Conservation (phyloP, 2,113 vertebrate genomes). For the Caretta caretta region DNA sequence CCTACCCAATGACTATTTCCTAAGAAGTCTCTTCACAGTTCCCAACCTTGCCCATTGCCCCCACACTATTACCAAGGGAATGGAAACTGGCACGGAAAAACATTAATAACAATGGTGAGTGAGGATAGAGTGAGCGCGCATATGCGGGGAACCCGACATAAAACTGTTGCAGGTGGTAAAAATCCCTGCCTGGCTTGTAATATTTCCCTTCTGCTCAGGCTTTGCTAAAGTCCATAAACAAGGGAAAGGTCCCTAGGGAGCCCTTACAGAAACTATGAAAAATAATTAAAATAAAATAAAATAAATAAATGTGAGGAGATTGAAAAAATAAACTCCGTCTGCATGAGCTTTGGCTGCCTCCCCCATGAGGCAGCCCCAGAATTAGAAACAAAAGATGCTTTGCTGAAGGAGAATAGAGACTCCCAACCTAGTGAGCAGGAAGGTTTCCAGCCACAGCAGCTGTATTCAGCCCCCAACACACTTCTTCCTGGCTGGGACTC, state of each 20-base stretch:
- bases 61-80: neutral
- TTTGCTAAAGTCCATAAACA: neutral
- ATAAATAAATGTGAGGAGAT: neutral
- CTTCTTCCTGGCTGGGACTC: neutral
- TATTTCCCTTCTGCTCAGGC: constrained; percentile 2
- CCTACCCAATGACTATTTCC: neutral
- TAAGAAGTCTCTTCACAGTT: neutral
- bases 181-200: neutral
- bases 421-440: neutral
- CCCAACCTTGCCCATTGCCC: neutral
- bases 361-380: rapidly evolving
- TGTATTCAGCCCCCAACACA: neutral
- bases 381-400: neutral
- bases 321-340: neutral
- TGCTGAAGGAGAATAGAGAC: neutral
- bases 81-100: neutral
- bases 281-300: constrained; percentile 29
- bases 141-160: neutral
- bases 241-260: neutral
- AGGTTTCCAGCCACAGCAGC: neutral
- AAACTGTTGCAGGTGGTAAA: neutral
- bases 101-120: rapidly evolving
- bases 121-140: neutral
- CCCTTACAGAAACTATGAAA: constrained; percentile 6
- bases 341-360: neutral